Evolutionary conservation across 2,113 vertebrate genomes (phyloP), one percentile per base, ranked within the genome.

Genomic region (Diphyllodes magnificus): DNA sequence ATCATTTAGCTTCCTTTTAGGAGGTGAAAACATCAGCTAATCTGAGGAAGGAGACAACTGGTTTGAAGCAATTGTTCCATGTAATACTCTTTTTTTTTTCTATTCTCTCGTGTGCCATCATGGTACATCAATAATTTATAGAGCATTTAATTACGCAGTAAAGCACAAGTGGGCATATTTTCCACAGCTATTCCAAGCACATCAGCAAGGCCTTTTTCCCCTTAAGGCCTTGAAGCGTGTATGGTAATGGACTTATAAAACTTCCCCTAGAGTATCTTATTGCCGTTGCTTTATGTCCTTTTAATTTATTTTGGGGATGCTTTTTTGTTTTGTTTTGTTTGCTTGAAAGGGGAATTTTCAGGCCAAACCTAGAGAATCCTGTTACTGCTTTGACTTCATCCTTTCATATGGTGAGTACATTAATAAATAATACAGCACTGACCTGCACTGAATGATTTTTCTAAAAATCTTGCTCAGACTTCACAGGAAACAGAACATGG

Each of bases 81-180:
- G 13, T 54, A 37, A 66, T 64, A 59, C 40, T 56, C 42, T 47
- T 49, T 61, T 59, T 59, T 59, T 73, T 79, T 82, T 56, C 56
- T 88, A 90, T 66, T 88, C 53, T 95, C 57, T 40, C 7, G 2
- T 77, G 77, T 33, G 63, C n/a, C 71, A 81, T 89, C 35, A 6
- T 14, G n/a, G 28, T 53, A 50, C 53, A 71, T 79, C 83, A 92
- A 76, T 70, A 90, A 80, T 91, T 93, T 92, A 75, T 66, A 78
- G 30, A 82, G 40, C 86, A 85, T 92, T 94, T 96, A 97, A 96
- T 96, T 94, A 95, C 6, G 0, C 91, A 86, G 54, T 86, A 82
- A 94, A 85, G 45, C 65, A 50, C 37, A 92, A 92, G 60, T 56
- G 24, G 37, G 75, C 18, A 11, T 90, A 66, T 73, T 94, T 92